phyloP scores from a whole-genome alignment of 2,113 vertebrate species.

The Epinephelus lanceolatus region DNA sequence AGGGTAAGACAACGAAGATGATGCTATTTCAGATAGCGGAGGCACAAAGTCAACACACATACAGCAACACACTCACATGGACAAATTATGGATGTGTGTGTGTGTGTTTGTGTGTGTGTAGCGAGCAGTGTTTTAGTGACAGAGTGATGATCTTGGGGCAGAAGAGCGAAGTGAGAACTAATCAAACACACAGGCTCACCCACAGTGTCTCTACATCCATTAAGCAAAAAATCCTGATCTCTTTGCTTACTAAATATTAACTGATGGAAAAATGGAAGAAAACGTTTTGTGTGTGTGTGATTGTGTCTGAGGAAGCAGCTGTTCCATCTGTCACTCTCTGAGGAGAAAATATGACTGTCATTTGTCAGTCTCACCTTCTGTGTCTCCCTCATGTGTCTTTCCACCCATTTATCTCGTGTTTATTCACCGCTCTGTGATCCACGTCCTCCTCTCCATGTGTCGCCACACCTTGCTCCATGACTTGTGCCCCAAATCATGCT shows the following conservation, averaged over 20 bases:
- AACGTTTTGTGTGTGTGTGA: background rate
- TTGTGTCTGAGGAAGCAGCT: background rate
- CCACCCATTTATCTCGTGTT: constrained; percentile 1
- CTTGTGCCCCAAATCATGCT: background rate
- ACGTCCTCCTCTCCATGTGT: background rate
- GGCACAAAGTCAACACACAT: constrained; percentile 1
- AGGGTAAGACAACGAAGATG: constrained; percentile 45
- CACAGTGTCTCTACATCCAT: constrained; percentile 39
- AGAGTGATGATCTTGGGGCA: constrained; percentile 27
- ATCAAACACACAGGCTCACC: constrained; percentile 44
- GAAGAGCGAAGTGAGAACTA: constrained; percentile 36
- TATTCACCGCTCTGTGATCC: background rate
- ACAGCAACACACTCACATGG: background rate
- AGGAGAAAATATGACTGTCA: constrained; percentile 51
- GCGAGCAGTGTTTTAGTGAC: constrained; percentile 26
- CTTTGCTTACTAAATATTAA: constrained; percentile 30
- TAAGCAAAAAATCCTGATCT: constrained; percentile 33
- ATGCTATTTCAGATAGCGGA: constrained; percentile 64
- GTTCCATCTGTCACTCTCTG: constrained; percentile 10
- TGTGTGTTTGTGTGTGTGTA: background rate
- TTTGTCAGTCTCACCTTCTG: constrained; percentile 26
- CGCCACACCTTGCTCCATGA: background rate
- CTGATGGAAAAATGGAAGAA: background rate
- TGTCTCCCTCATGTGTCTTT: background rate
- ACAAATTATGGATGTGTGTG: background rate